Evolutionary conservation across 2,888 invertebrate species (phyloP), one percentile per base, ranked within the genome.

Genomic region (Perdita meconis): DNA sequence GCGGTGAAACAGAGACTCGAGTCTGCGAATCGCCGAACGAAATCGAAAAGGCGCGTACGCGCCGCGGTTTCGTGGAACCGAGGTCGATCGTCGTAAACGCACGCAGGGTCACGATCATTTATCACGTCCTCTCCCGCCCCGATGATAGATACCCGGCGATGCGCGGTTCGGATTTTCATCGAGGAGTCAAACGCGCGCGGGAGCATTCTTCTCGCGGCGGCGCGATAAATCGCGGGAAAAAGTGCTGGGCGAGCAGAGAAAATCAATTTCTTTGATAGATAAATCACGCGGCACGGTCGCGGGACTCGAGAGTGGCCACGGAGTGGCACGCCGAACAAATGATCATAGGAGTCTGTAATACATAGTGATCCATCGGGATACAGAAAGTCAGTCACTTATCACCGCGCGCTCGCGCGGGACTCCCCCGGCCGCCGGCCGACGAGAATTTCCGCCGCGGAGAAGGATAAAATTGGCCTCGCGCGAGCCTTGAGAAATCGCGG

Each of bases 401-500:
- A 75, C 67, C 24, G 24, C n/a, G n/a, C n/a, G n/a, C n/a, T n/a
- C n/a, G n/a, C n/a, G n/a, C n/a, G n/a, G n/a, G n/a, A n/a, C n/a
- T n/a, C n/a, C n/a, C n/a, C n/a, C n/a, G 50, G 38, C 47, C 44
- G 64, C 60, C 10, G 59, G 16, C 47, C 65, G 53, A 42, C 51
- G 56, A 65, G 40, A 69, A 44, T 44, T 59, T 44, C 47, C n/a
- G 22, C 13, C 10, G 0, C 13, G n/a, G 34, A 8, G 51, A 24
- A 8, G 19, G 12, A 70, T 72, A 60, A 76, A 59, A 56, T 53
- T 55, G 57, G 53, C 64, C 44, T n/a, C 12, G 26, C 71, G 71
- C 51, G 69, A 67, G 61, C 30, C 53, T 76, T 76, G 82, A 84
- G 82, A 86, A 86, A 85, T 81, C 78, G 82, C 76, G 66, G 73